Conservation (phyloP, 2,797 vertebrate genomes). For the Arnoldichthys spilopterus region DNA sequence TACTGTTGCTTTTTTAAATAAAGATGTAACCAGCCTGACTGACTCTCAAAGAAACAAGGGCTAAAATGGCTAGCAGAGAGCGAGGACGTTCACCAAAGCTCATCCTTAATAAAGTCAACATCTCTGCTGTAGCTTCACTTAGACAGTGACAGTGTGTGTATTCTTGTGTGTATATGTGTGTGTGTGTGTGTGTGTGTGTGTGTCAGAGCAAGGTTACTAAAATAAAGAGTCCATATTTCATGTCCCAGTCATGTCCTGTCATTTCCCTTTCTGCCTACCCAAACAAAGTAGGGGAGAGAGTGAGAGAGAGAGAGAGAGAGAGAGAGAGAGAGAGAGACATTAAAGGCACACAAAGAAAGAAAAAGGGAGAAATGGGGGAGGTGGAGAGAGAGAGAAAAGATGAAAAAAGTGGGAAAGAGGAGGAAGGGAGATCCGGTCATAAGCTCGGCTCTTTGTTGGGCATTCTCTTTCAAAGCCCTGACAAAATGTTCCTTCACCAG, state of each 20-base stretch:
- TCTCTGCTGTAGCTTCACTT: neutral
- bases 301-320: neutral
- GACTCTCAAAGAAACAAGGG: no score
- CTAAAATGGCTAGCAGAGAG: no score
- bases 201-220: constrained; percentile 36
- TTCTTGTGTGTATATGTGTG: constrained; percentile 11
- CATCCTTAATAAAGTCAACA: neutral
- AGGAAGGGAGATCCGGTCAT: constrained; percentile 3
- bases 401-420: constrained; percentile 1
- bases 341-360: neutral
- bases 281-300: neutral
- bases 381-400: neutral
- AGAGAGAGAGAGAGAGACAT: neutral
- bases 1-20: no score
- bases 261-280: neutral
- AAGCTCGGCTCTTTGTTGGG: neutral
- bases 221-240: constrained; percentile 29
- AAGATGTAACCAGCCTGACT: no score
- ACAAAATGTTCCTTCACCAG: neutral
- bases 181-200: neutral
- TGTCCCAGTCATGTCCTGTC: neutral
- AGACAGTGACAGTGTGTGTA: constrained; percentile 10
- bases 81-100: neutral
- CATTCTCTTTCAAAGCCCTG: neutral
- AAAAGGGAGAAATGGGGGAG: neutral